These are phyloP conservation scores for Cyclina sinensis DNA, from an alignment of 1,140 invertebrate species.

Conservation along the genomic window DNA sequence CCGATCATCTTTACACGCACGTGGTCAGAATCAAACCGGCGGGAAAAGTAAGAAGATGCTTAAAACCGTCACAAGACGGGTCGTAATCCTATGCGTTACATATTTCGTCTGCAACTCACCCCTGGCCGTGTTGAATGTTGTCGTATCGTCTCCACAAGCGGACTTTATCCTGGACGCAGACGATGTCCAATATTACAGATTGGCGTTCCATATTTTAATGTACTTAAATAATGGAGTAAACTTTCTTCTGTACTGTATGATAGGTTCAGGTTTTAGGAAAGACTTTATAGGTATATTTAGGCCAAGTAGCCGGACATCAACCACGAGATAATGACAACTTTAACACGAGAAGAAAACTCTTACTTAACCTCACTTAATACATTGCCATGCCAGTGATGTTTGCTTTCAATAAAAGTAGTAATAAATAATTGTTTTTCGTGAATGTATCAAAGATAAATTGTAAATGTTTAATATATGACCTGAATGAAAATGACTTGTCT, in stretches of 20 bases:
- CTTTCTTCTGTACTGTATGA: conserved; percentile 59
- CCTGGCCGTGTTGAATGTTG: conserved; percentile 20
- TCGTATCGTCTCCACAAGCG: neutral
- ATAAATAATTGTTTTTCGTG: no score
- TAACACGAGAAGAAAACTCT: no score
- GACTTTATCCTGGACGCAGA: neutral
- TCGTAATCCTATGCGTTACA: conserved; percentile 27
- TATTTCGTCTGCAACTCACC: conserved; percentile 48
- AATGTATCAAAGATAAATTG: no score
- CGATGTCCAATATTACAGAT: neutral
- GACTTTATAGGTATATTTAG: conserved; percentile 52
- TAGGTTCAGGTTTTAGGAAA: conserved; percentile 55
- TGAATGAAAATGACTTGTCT: no score
- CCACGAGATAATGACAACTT: conserved; percentile 21
- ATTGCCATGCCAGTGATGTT: no score
- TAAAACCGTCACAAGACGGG: conserved; percentile 54
- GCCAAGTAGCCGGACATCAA: conserved; percentile 42
- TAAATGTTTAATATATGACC: no score
- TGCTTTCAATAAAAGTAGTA: no score
- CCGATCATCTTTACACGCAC: conserved; percentile 36
- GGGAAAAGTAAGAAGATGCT: conserved; percentile 57
- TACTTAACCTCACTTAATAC: no score
- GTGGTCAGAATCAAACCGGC: neutral
- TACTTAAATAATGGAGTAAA: conserved; percentile 59
- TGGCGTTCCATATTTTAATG: conserved; percentile 55